A percentile compares a stretch with the other conserved stretches of the same genome.
phyloP scores from a whole-genome alignment of 2,888 invertebrate genomes.

The Tiliacea citrago region DNA sequence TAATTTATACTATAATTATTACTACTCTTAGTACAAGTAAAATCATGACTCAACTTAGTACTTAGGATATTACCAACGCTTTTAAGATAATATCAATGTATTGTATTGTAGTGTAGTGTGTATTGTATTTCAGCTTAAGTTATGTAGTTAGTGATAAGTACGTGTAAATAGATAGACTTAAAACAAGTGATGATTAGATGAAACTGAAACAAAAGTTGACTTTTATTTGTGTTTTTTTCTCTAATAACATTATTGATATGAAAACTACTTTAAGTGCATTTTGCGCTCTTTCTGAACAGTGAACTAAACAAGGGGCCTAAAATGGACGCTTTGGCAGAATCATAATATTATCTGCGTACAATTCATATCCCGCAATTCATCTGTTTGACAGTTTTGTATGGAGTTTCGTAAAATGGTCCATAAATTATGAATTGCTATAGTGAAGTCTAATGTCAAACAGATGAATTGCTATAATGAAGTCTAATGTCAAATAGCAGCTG shows the following conservation, averaged over 20 bases:
- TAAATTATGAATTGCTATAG: too few species aligned
- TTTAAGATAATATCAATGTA: slow-evolving; percentile 54
- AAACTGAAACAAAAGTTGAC: slow-evolving; percentile 29
- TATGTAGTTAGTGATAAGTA: slow-evolving; percentile 49
- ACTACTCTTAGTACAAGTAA: slow-evolving; percentile 57
- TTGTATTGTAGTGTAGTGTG: slow-evolving; percentile 51
- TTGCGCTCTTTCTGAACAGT: not conserved
- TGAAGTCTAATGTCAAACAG: too few species aligned
- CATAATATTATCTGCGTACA: too few species aligned
- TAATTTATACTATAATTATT: slow-evolving; percentile 62
- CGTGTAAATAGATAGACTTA: slow-evolving; percentile 63
- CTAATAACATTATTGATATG: not conserved
- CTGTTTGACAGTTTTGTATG: too few species aligned
- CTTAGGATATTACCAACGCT: slow-evolving; percentile 60
- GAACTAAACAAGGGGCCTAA: too few species aligned
- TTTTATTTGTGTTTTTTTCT: slow-evolving; percentile 44
- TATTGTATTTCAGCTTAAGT: slow-evolving; percentile 50
- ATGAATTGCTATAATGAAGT: too few species aligned
- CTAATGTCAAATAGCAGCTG: too few species aligned
- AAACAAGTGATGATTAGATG: slow-evolving; percentile 60
- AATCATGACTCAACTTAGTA: slow-evolving; percentile 63
- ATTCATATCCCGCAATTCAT: too few species aligned
- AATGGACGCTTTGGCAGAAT: too few species aligned
- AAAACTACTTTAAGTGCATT: not conserved
- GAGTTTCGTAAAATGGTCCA: too few species aligned